These are phyloP conservation scores for Hoplostethus mediterraneus DNA, from an alignment of 2,797 vertebrate species.

Conservation along the genomic window DNA sequence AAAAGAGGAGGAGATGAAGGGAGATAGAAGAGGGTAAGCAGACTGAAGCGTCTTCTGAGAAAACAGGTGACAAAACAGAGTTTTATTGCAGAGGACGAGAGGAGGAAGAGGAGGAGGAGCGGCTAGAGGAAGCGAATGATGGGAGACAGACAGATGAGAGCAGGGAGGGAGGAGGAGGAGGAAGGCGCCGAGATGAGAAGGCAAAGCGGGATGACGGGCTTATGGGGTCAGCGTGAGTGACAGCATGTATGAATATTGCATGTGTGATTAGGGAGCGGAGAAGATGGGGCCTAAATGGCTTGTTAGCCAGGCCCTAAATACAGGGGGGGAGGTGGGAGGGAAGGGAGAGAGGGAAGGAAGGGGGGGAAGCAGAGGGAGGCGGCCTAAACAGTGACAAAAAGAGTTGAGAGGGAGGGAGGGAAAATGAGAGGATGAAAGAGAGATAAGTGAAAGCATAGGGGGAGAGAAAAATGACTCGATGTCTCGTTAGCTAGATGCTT, in stretches of 20 bases:
- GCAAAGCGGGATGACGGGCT: conserved; percentile 52
- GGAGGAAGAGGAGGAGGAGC: conserved; percentile 57
- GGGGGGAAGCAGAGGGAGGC: conserved; percentile 34
- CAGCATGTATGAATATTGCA: conserved; percentile 72
- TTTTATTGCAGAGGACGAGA: too few relatives aligned
- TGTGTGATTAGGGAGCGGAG: conserved; percentile 71
- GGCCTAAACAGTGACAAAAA: conserved; percentile 27
- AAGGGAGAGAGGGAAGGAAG: conserved; percentile 37
- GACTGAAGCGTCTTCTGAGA: too few relatives aligned
- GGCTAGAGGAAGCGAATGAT: conserved; percentile 41
- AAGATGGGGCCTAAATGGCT: conserved; percentile 71
- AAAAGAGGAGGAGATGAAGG: too few relatives aligned
- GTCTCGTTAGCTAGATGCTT: conserved; percentile 19
- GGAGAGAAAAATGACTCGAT: conserved; percentile 17
- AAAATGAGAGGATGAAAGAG: conserved; percentile 12
- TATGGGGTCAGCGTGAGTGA: conserved; percentile 70
- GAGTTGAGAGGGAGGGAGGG: conserved; percentile 15
- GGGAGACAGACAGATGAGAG: background rate
- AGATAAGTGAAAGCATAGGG: conserved; percentile 17
- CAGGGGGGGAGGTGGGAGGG: conserved; percentile 40
- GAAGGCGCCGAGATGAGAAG: conserved; percentile 12
- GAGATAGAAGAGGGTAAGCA: too few relatives aligned
- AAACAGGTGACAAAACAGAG: too few relatives aligned
- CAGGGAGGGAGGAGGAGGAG: conserved; percentile 29
- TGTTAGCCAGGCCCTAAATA: conserved; percentile 69